Evolutionary conservation across 1,140 invertebrate genomes (phyloP), one percentile per base, ranked within the genome.

Genomic region (Drosophila quadrilineata): DNA sequence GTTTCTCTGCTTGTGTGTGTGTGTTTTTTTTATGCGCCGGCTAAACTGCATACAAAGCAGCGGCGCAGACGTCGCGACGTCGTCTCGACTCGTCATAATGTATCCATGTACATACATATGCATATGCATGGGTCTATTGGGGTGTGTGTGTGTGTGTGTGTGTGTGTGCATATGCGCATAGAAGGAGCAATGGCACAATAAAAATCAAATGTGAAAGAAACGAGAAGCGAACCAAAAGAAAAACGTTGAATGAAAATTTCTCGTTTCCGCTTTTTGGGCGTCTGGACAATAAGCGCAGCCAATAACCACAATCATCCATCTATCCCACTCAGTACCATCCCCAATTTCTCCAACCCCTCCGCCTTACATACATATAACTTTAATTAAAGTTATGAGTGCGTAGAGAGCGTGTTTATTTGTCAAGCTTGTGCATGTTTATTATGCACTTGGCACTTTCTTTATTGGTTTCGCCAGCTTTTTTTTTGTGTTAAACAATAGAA

Each of bases 101-200:
- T 41, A 62, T 45, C 4, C 56, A 45, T 19, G 24, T 5, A 54
- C 19, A 9, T 36, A 21, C 28, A 57, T 6, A 31, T 4, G 40
- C 22, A 17, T 17, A 21, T 26, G n/a, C 8, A 16, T 38, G 14
- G 12, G 5, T 24, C 14, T 26, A 17, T 24, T 5, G 19, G 6
- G 6, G 38, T 1, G 12, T 35, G 10, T 43, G 57, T n/a, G n/a
- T n/a, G 19, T 26, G n/a, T 6, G 12, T 38, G 14, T 22, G 5
- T 24, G 21, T 26, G 24, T 24, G 8, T 29, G 6, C 6, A 29
- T 1, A 16, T 35, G 10, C 35, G 57, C 50, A 26, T 43, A 56
- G 21, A 63, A 69, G 59, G 59, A 54, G 59, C 60, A 70, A 65
- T 70, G 52, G 59, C 58, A 64, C 60, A 58, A 65, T 65, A 70